Evolutionary conservation across 92 coral and sea anemone genomes (phyloP).

Genomic region (Actinostola sp.): DNA sequence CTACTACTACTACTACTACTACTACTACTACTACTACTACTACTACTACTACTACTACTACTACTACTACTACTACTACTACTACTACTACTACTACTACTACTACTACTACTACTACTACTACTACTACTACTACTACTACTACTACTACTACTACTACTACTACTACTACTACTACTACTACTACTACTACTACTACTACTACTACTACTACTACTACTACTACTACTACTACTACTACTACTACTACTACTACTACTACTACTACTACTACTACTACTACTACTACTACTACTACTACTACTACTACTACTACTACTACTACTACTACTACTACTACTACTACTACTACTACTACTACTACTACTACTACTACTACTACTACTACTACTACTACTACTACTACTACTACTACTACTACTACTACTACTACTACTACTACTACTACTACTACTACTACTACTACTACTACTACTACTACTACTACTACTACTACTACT

Average conservation of each 20-base stretch:
- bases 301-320: conserved; percentile 17
- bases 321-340: conserved; percentile 17
- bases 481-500: conserved; percentile 17
- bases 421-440: conserved; percentile 17
- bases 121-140: conserved; percentile 17
- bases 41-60: conserved; percentile 16
- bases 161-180: conserved; percentile 16
- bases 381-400: conserved; percentile 17
- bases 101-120: conserved; percentile 16
- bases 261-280: conserved; percentile 17
- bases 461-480: conserved; percentile 16
- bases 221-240: conserved; percentile 16
- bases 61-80: conserved; percentile 17
- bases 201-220: conserved; percentile 17
- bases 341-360: conserved; percentile 16
- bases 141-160: conserved; percentile 17
- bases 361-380: conserved; percentile 17
- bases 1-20: conserved; percentile 17
- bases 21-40: conserved; percentile 17
- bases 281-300: conserved; percentile 16
- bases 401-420: conserved; percentile 16
- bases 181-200: conserved; percentile 17
- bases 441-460: conserved; percentile 17
- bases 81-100: conserved; percentile 17
- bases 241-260: conserved; percentile 17